Evolutionary conservation across 2,113 vertebrate species (phyloP).

Genomic region (Larimichthys polyactis): DNA sequence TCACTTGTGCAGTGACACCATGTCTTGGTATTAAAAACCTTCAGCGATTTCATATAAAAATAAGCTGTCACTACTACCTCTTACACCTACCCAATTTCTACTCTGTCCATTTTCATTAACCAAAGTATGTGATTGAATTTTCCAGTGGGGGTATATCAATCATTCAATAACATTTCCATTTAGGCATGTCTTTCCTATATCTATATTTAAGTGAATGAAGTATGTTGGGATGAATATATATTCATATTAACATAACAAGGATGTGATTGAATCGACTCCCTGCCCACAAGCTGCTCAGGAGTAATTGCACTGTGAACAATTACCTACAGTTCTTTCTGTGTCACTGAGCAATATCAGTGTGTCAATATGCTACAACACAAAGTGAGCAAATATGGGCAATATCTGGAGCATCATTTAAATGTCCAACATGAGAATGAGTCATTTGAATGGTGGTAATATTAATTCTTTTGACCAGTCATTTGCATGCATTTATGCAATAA

Average conservation of each 20-base stretch:
- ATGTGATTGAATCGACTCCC: conserved; percentile 60
- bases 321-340: conserved; percentile 53
- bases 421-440: conserved; percentile 1
- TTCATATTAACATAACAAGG: conserved; percentile 60
- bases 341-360: conserved; percentile 56
- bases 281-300: conserved; percentile 50
- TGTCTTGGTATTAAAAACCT: conserved; percentile 21
- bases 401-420: conserved; percentile 17
- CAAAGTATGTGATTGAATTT: conserved; percentile 54
- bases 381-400: conserved; percentile 17
- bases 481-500: not conserved
- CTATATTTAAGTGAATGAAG: conserved; percentile 46
- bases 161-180: conserved; percentile 62
- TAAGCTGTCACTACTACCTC: conserved; percentile 21
- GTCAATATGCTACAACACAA: conserved; percentile 8
- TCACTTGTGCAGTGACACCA: conserved; percentile 10
- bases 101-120: conserved; percentile 55
- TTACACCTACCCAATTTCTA: conserved; percentile 36
- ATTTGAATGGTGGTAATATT: conserved; percentile 33
- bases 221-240: conserved; percentile 61
- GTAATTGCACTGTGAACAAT: conserved; percentile 66
- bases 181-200: conserved; percentile 49
- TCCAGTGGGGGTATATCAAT: conserved; percentile 46
- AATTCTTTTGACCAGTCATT: not conserved
- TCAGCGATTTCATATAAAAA: conserved; percentile 32